Evolutionary conservation across 37 sponge, comb jelly and placozoan species (phyloP), one percentile per base, ranked within the genome.

Genomic region (Ephydatia muelleri): DNA sequence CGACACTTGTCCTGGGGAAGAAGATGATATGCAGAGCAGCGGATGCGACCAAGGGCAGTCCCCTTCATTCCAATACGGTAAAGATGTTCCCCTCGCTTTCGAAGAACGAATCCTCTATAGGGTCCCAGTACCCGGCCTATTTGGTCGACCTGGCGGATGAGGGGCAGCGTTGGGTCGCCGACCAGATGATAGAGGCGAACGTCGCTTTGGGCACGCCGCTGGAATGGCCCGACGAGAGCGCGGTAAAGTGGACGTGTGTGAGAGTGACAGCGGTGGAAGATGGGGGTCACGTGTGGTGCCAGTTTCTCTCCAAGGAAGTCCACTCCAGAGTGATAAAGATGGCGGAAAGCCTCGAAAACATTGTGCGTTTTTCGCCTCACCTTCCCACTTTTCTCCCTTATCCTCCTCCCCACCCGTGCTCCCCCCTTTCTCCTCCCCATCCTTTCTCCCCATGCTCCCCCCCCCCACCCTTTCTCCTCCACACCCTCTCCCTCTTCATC

Each of bases 281-380:
- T 68, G 68, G 81, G 27, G 47, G 76, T 2, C 47, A 75, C 43
- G 16, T 90, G 2, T 90, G 90, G 90, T 84, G 81, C 38, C 80
- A 81, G 81, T 90, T 90, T 39, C 81, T 69, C 35, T 3, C 66
- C 11, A 57, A 90, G 38, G 75, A 80, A 29, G 68, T 66, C 5
- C 64, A 64, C 32, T 57, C 35, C 16, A 43, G 29, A n/a, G 23
- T 84, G 23, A 13, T 33, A 8, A 37, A 35, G 3, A 84, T 90
- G 82, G 49, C 2, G 5, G 49, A 64, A 0, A 68, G 39, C 21
- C 80, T 90, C 5, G 25, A 4, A 0, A n/a, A 11, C 21, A 35
- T 85, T 82, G 90, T 90, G 73, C 26, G 73, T 74, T 32, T 28
- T 68, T 43, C 19, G 0, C 16, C 11, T 0, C 72, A 21, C 11